phyloP scores from a whole-genome alignment of 2,797 vertebrate genomes.

The Alca torda region DNA sequence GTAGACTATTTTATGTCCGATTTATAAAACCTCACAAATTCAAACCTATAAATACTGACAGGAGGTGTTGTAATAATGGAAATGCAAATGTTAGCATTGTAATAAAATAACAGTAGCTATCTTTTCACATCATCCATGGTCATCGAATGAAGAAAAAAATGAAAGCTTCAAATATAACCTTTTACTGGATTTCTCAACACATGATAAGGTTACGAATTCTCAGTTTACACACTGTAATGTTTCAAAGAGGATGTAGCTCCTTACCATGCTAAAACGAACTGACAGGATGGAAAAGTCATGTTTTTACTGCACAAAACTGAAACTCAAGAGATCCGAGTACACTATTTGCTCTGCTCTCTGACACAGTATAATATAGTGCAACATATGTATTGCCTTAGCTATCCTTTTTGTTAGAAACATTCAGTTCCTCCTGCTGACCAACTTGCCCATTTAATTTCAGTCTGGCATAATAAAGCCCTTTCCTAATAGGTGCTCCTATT shows the following conservation, averaged over 20 bases:
- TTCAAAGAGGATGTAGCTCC: not conserved
- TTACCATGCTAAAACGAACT: not conserved
- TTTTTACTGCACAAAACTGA: not conserved
- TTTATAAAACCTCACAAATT: not conserved
- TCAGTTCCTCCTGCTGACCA: not conserved
- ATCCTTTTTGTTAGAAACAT: not conserved
- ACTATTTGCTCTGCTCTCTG: not conserved
- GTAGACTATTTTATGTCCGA: not conserved
- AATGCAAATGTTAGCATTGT: not conserved
- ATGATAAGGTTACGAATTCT: not conserved
- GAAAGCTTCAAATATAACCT: not conserved
- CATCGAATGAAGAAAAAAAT: not conserved
- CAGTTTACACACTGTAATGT: not conserved
- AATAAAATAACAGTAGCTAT: not conserved
- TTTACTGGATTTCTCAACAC: not conserved
- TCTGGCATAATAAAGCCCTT: not conserved
- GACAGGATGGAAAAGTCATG: not conserved
- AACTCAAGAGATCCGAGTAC: not conserved
- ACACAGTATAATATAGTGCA: not conserved
- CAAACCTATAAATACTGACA: not conserved
- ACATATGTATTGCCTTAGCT: not conserved
- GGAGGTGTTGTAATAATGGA: not conserved
- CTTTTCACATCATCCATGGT: not conserved
- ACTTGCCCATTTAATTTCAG: not conserved
- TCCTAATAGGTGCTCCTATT: not conserved